phyloP scores from a whole-genome alignment of 2,113 vertebrate species.

The Apaloderma vittatum region DNA sequence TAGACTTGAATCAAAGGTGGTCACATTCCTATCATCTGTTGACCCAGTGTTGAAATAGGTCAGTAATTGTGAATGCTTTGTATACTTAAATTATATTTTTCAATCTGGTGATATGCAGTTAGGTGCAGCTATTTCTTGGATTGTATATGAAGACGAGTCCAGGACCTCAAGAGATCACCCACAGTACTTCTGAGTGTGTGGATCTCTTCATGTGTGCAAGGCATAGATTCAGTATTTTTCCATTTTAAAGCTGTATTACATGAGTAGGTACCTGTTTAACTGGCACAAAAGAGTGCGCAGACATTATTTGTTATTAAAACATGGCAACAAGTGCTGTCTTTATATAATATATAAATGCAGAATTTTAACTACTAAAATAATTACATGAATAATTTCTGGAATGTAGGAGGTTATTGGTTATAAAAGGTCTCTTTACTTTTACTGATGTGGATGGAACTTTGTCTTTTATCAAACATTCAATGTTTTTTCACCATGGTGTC shows the following conservation, averaged over 20 bases:
- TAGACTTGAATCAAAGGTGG: neutral
- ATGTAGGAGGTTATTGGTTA: neutral
- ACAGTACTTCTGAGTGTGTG: neutral
- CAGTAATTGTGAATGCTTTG: neutral
- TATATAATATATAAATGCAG: neutral
- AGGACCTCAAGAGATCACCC: neutral
- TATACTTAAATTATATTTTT: neutral
- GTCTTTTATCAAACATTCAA: neutral
- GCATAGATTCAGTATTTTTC: neutral
- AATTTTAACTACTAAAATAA: neutral
- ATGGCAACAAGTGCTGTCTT: neutral
- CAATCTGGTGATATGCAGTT: accelerated
- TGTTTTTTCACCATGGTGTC: neutral
- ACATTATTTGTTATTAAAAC: neutral
- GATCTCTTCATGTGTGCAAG: neutral
- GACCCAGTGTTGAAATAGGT: neutral
- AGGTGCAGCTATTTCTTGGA: neutral
- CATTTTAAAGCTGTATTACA: neutral
- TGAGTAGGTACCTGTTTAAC: neutral
- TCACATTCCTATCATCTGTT: neutral
- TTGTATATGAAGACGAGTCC: neutral
- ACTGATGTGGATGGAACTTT: neutral
- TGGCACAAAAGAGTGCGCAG: neutral
- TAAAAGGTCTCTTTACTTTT: neutral
- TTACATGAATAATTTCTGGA: neutral